Evolutionary conservation across 1,140 invertebrate genomes (phyloP), one percentile per base, ranked within the genome.

Genomic region (Hylaeus anthracinus): DNA sequence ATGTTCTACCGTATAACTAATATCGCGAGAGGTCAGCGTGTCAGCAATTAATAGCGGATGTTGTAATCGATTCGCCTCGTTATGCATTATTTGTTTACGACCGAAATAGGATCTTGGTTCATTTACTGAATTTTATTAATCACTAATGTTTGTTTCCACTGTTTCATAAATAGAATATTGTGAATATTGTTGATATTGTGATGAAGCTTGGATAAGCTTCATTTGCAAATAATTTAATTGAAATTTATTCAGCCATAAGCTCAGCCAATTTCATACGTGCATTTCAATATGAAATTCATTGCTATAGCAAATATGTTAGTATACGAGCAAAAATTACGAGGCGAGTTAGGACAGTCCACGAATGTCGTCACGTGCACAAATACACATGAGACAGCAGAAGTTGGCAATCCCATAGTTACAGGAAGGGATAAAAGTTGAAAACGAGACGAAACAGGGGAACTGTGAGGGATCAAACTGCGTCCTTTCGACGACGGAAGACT

Each of bases 401-500:
- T 75, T 77, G 10, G n/a, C 51, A 51, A 39, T n/a, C 55, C 64
- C 37, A 43, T 71, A 51, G 45, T 60, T 53, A 4, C 43, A 37
- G 8, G 12, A 53, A 12, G 39, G 56, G 65, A 60, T 77, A 53
- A 66, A 69, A 61, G 43, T 63, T 77, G 45, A 14, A 61, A 48
- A 39, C 45, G 6, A 48, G 15, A 66, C 64, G 43, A 61, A 70
- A 26, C 55, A 26, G 41, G 74, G 5, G 41, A 71, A 51, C 55
- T 51, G n/a, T 5, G 26, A 3, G 43, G 15, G 26, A 70, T 77
- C 55, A 61, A 60, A 70, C 53, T 39, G 56, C 12, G 45, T 65
- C 26, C 26, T 77, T 77, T 41, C 3, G 45, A 77, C 56, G 3
- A 60, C 48, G n/a, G 51, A 69, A 77, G 65, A 77, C 65, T 51